phyloP scores from a whole-genome alignment of 2,888 invertebrate species.

The Mesodorylaimus sp. region DNA sequence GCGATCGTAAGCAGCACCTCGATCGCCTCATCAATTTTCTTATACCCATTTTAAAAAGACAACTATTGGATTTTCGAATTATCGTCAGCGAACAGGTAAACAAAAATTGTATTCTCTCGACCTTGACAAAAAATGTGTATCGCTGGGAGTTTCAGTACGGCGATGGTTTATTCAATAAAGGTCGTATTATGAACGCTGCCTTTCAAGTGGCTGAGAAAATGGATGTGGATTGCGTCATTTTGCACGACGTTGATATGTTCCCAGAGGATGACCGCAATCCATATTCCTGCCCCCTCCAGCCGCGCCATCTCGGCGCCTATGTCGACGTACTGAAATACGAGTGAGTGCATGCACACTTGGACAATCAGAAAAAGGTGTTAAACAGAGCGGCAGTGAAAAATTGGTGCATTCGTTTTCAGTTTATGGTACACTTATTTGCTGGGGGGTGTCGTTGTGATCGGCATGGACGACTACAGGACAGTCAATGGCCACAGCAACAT shows the following conservation, averaged over 20 bases:
- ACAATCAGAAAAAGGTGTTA: not conserved
- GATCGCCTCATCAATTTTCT: not conserved
- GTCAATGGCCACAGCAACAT: conserved; percentile 39
- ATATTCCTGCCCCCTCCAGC: conserved; percentile 32
- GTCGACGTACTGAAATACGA: conserved; percentile 36
- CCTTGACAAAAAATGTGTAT: too few species aligned
- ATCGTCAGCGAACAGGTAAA: not conserved
- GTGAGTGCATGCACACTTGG: conserved; percentile 20
- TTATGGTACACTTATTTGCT: conserved; percentile 36
- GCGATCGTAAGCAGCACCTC: not conserved
- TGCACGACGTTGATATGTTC: conserved; percentile 35
- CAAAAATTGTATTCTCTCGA: not conserved
- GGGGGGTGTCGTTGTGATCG: conserved; percentile 35
- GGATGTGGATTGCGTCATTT: conserved; percentile 25
- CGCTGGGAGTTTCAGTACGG: not conserved
- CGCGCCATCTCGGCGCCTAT: conserved; percentile 33
- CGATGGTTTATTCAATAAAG: conserved; percentile 23
- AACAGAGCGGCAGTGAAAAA: too few species aligned
- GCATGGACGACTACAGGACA: conserved; percentile 29
- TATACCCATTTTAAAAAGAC: not conserved
- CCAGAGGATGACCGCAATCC: conserved; percentile 34
- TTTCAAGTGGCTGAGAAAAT: conserved; percentile 21
- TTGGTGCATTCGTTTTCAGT: conserved; percentile 13
- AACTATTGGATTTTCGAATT: not conserved
- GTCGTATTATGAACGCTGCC: conserved; percentile 29